Percentiles rank a stretch among this genome's conserved stretches.
phyloP scores from a whole-genome alignment of 2,888 invertebrate species.

The Chesias legatella region DNA sequence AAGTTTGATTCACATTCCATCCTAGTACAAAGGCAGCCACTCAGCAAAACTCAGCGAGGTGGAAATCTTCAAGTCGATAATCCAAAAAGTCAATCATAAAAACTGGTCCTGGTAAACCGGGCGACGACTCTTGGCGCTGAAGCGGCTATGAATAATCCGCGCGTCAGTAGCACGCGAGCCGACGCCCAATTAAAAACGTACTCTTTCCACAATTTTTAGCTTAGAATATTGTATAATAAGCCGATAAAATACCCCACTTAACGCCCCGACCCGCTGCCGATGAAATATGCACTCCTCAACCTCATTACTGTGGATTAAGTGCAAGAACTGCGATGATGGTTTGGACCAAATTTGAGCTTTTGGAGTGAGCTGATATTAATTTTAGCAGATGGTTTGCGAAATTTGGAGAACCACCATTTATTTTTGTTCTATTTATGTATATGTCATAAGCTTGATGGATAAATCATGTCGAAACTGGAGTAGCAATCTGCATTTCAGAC shows the following conservation, averaged over 20 bases:
- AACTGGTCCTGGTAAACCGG: slow-evolving; percentile 49
- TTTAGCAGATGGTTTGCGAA: no score
- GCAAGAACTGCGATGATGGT: slow-evolving; percentile 53
- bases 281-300: slow-evolving; percentile 76
- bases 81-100: slow-evolving; percentile 41
- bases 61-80: slow-evolving; percentile 29
- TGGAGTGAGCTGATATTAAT: no score
- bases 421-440: no score
- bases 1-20: no score
- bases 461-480: no score
- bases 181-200: slow-evolving; percentile 78
- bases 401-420: no score
- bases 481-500: no score
- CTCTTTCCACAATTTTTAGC: slow-evolving; percentile 80
- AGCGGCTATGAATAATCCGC: slow-evolving; percentile 77
- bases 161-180: slow-evolving; percentile 76
- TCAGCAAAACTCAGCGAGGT: slow-evolving; percentile 10
- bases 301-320: slow-evolving; percentile 76
- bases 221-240: slow-evolving; percentile 81
- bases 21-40: background rate
- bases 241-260: slow-evolving; percentile 80
- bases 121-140: slow-evolving; percentile 67
- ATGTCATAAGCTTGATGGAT: no score
- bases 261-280: slow-evolving; percentile 63
- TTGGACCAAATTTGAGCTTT: slow-evolving; percentile 30